Percentiles rank a stretch among this genome's conserved stretches.
These are phyloP conservation scores for Propsilocerus akamusi DNA, from an alignment of 1,140 invertebrate species.

Conservation along the genomic window DNA sequence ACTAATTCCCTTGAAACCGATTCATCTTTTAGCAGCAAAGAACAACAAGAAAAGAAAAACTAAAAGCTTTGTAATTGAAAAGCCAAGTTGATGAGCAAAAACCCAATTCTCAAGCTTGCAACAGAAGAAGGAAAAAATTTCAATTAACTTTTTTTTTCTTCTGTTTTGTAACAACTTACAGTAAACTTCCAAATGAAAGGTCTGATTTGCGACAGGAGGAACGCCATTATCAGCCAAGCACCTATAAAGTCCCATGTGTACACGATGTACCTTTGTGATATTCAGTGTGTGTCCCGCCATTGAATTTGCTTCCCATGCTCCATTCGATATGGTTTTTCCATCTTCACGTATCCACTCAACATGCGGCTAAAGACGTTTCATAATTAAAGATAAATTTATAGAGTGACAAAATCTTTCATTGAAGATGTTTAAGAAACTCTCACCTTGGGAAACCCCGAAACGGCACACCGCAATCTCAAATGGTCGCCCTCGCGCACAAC, in stretches of 20 bases:
- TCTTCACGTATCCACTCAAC: conserved; percentile 61
- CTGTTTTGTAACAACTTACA: conserved; percentile 42
- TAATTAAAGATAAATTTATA: too few species aligned
- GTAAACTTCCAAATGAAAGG: conserved; percentile 64
- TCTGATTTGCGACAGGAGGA: conserved; percentile 60
- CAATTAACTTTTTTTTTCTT: neutral
- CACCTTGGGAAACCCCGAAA: conserved; percentile 55
- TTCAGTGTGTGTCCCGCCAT: conserved; percentile 44
- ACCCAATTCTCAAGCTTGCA: neutral
- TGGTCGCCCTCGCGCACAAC: conserved; percentile 54
- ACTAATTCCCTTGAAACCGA: too few species aligned
- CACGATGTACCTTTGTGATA: conserved; percentile 60
- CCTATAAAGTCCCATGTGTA: conserved; percentile 71
- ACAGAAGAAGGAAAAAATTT: neutral
- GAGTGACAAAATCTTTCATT: too few species aligned
- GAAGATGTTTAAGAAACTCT: too few species aligned
- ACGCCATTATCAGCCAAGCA: conserved; percentile 80
- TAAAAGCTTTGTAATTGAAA: neutral
- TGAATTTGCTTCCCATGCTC: conserved; percentile 23
- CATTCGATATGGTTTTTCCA: conserved; percentile 34
- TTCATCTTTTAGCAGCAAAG: neutral
- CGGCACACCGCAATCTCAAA: conserved; percentile 53
- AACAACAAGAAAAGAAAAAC: neutral
- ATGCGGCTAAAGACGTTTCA: too few species aligned
- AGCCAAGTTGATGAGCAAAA: neutral